Evolutionary conservation across 2,797 vertebrate species (phyloP), one percentile per base, ranked within the genome.

Genomic region (Chelon auratus): DNA sequence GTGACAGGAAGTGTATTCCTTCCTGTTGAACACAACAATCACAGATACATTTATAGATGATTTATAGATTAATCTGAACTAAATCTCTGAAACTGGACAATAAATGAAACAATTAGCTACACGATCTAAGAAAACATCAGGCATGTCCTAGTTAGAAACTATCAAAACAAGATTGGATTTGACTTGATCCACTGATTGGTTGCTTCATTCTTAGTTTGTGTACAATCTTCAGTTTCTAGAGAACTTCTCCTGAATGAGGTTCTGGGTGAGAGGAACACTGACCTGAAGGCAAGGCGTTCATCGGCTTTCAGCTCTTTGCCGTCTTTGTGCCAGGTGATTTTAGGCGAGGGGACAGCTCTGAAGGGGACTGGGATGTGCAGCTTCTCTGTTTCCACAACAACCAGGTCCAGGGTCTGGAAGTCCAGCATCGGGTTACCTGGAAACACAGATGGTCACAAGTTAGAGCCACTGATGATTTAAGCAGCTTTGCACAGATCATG

Each of bases 361-460:
- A 96, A 99, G 77, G 97, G 96, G 88, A 99, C 81, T 36, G 96
- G 96, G 59, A 99, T 96, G 86, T 93, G 95, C 89, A 99, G 89
- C 84, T 97, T 98, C 90, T 99, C 97, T 55, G 96, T 96, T 89
- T 99, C 97, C 78, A 99, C 95, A 50, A 99, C 96, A 77, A 98
- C 82, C 77, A 99, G 89, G 79, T 99, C 97, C 62, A 95, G 93
- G 73, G 96, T 96, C 90, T 97, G 94, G 85, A 99, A 92, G 47
- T 99, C 97, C 85, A 99, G 93, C 1, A 94, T 96, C 17, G 98
- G 98, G 83, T 94, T 96, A 76, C 97, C 98, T 99, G 78, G 22
- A 83, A 68, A 59, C 17, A 82, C 13, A 59, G 2, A 40, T 14
- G 11, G 13, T 3, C 18, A 36, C 5, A 22, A 3, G 8, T 43